Conservation (phyloP, 2,113 vertebrate species). For the Spheniscus mendiculus region DNA sequence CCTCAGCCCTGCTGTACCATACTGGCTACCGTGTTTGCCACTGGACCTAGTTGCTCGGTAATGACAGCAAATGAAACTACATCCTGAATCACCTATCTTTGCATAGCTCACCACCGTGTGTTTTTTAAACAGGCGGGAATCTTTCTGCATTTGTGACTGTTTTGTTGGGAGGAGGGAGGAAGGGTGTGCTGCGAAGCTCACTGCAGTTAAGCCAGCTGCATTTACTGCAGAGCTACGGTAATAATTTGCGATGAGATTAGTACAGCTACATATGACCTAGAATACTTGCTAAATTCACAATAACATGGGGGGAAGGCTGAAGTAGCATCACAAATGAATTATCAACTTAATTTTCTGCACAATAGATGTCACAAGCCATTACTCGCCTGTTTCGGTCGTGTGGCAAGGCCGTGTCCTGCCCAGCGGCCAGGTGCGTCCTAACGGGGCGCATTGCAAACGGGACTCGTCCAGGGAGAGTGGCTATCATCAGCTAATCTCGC, state of each 20-base stretch:
- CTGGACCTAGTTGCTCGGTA: background rate
- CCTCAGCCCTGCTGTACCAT: background rate
- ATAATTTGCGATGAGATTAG: slow-evolving; percentile 24
- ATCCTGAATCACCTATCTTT: background rate
- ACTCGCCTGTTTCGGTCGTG: background rate
- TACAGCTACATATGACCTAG: background rate
- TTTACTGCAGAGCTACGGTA: background rate
- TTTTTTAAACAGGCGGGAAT: background rate
- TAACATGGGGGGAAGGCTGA: background rate
- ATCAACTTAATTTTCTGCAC: slow-evolving; percentile 19
- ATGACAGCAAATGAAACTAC: background rate
- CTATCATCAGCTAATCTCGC: slow-evolving; percentile 56
- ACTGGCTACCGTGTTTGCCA: accelerated
- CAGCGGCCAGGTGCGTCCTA: background rate
- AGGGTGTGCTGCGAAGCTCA: background rate
- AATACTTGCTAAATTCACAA: slow-evolving; percentile 35
- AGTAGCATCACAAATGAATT: slow-evolving; percentile 40
- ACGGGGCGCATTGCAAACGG: background rate
- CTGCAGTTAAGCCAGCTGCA: slow-evolving; percentile 17
- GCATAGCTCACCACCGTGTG: background rate
- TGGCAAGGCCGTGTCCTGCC: background rate
- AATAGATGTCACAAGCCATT: background rate
- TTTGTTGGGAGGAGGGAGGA: background rate
- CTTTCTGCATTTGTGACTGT: background rate
- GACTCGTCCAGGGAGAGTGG: background rate